A percentile compares a stretch with the other conserved stretches of the same genome.
Conservation (phyloP, 2,888 invertebrate species). For the Drosophila vallismaia region DNA sequence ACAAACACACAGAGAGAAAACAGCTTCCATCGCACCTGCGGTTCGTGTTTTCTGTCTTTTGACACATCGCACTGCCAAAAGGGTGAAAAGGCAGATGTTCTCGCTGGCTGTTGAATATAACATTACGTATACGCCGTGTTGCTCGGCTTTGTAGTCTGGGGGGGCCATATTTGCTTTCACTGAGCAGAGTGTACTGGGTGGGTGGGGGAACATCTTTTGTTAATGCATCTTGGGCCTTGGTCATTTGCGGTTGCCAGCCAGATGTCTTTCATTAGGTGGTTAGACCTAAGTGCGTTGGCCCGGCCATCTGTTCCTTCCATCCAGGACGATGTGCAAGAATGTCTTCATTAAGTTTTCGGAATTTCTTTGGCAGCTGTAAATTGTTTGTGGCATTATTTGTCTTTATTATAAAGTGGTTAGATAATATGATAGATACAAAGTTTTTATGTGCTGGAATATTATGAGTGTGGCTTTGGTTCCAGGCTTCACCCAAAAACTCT, state of each 20-base stretch:
- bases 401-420: conserved; percentile 9
- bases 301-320: conserved; percentile 24
- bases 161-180: conserved; percentile 2
- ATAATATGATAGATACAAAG: not conserved
- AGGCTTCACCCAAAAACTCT: not conserved
- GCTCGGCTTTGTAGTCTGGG: conserved; percentile 3
- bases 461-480: not conserved
- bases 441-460: not conserved
- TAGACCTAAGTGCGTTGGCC: conserved; percentile 7
- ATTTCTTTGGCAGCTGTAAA: conserved; percentile 30
- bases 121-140: conserved; percentile 47
- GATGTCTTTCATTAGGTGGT: conserved; percentile 38
- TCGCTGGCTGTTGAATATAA: conserved; percentile 28
- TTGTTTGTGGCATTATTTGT: conserved; percentile 6
- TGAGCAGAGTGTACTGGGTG: not conserved
- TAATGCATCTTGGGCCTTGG: conserved; percentile 46
- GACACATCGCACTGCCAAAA: conserved; percentile 39
- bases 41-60: conserved; percentile 42
- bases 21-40: conserved; percentile 43
- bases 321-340: conserved; percentile 17
- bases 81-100: conserved; percentile 39
- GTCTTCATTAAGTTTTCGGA: conserved; percentile 38
- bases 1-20: not conserved
- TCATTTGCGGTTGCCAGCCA: conserved; percentile 42
- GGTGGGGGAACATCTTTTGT: conserved; percentile 19